Base-by-base conservation (phyloP, 1,140 invertebrate genomes). In the Meloidogyne exigua region DNA sequence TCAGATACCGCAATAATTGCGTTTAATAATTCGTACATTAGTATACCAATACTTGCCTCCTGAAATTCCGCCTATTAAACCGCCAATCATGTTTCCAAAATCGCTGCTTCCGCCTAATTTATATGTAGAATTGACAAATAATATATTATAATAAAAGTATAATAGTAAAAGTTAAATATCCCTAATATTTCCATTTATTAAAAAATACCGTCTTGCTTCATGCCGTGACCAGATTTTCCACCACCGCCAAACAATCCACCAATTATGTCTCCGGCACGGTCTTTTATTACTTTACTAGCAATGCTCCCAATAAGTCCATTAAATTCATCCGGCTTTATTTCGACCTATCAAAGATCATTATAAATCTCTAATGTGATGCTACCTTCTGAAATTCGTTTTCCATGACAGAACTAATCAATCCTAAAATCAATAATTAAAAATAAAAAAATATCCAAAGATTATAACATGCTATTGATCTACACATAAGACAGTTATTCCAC, bases 281-380 rank as follows among this genome's bases (percentile, higher is more conserved):
- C 84, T n/a, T 84, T 73, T 11, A 86, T 70, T 72, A 80, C 79
- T 64, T 85, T 77, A 9, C 86, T 87, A 44, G 84, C 86, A 67
- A 86, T 76, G 68, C 78, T 87, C 11, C 85, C 86, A 64, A 86
- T 86, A 1, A 86, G 71, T n/a, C 85, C 85, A 76, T 81, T 86
- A 77, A 86, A 86, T 62, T 86, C 79, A 49, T 86, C 79, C 5
- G 75, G 82, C 64, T 85, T 70, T 36, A 86, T 39, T 67, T 88
- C 82, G 13, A 86, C 83, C 83, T 85, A 39, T 1, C 7, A 3
- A 32, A 32, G 2, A 32, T 39, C 36, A 39, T 39, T 10, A 0
- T 39, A 10, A 39, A 39, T 39, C 9, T 39, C 4, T 39, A 39
- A 39, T 10, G 36, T 39, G 3, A 39, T 32, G 15, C 9, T 57